A percentile compares a stretch with the other conserved stretches of the same genome.
Evolutionary conservation across 2,888 invertebrate genomes (phyloP).

Genomic region (Drosophila sordidula): DNA sequence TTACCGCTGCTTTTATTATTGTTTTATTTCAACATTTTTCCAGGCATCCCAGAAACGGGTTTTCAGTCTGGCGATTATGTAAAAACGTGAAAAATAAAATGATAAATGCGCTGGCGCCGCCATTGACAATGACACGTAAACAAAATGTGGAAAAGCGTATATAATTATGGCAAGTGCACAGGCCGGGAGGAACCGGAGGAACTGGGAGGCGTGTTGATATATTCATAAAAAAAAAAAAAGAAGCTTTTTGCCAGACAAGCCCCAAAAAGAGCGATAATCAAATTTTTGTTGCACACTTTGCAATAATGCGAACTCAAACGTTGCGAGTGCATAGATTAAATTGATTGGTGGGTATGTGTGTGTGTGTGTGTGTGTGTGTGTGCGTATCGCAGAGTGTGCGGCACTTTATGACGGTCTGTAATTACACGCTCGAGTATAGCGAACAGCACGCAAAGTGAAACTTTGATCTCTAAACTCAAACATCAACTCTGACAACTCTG

Average conservation of each 20-base stretch:
- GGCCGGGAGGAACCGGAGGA: background rate
- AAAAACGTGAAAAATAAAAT: conserved; percentile 23
- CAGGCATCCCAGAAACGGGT: conserved; percentile 23
- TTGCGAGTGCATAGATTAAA: conserved; percentile 55
- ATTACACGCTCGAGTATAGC: conserved; percentile 56
- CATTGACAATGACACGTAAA: conserved; percentile 44
- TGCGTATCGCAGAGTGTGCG: conserved; percentile 9
- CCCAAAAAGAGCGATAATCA: conserved; percentile 39
- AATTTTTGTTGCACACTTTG: conserved; percentile 41
- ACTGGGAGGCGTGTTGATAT: background rate
- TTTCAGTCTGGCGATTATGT: conserved; percentile 31
- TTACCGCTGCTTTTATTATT: background rate
- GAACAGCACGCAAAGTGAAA: conserved; percentile 50
- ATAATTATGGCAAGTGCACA: conserved; percentile 32
- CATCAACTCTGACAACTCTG: conserved; percentile 13
- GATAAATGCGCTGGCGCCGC: conserved; percentile 14
- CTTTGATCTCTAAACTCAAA: conserved; percentile 52
- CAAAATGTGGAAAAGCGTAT: conserved; percentile 38
- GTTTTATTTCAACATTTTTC: background rate
- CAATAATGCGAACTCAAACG: conserved; percentile 31
- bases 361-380: conserved; percentile 5
- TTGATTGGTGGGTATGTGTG: conserved; percentile 49
- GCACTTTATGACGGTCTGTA: conserved; percentile 41
- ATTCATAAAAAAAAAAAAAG: conserved; percentile 8
- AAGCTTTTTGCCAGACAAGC: conserved; percentile 24